Evolutionary conservation across 2,113 vertebrate species (phyloP), one percentile per base, ranked within the genome.

Genomic region (Empidonax alnorum): DNA sequence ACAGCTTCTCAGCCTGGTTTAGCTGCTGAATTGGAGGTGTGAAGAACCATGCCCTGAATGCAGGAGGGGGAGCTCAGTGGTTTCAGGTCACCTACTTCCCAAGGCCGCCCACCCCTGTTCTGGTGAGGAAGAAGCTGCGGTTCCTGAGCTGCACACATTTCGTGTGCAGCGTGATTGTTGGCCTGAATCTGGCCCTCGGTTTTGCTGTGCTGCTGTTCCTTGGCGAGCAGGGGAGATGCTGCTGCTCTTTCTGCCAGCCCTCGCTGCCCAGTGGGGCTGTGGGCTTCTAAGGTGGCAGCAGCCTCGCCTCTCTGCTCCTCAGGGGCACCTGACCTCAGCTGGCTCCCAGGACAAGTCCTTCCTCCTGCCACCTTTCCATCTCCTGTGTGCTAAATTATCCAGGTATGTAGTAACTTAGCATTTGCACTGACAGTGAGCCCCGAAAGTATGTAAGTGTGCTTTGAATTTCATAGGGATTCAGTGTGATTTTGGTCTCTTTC

Each of bases 231-330:
- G 1, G 1, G 31, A 15, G 66, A 8, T 42, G 25, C 4, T 85
- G 46, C 30, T 87, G 28, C 39, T 80, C 7, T 35, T 77, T 19
- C 68, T 62, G 17, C 30, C 50, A 81, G 14, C 28, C 39, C 22
- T 23, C 2, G 1, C 33, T 42, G 63, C 73, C 66, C 47, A 46
- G 4, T 0, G 1, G 4, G n/a, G 18, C 59, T 0, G 0, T 21
- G 61, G 31, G 12, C 28, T 83, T 44, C 28, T 21, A 31, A 41
- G 14, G 37, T 46, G 68, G 55, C 21, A 67, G 50, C 65, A 75
- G 28, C 23, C 18, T 28, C 52, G 10, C 37, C 20, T 47, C 14
- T 19, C 27, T 63, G 18, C 2, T 75, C 27, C 28, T 79, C 13
- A 9, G 2, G 1, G 6, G 6, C 1, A 30, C 23, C n/a, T 31